Evolutionary conservation across 2,888 invertebrate species (phyloP).

Genomic region (Onchidella celtica): DNA sequence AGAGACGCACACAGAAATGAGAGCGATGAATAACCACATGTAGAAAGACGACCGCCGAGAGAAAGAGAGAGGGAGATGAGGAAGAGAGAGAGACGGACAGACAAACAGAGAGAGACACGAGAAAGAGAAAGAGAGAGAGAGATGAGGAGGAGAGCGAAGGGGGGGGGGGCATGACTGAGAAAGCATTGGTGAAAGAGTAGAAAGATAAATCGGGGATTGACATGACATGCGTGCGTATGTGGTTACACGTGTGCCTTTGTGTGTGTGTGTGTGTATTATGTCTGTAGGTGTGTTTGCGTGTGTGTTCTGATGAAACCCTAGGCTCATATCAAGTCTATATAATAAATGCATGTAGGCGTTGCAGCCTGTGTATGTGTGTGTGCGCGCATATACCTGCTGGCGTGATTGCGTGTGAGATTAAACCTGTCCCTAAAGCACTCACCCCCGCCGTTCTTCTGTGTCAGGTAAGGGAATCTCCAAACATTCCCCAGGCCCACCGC

Average conservation of each 20-base stretch:
- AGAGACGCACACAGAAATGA: neutral
- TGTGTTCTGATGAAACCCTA: too few species aligned
- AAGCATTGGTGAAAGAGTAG: neutral
- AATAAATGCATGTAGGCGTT: neutral
- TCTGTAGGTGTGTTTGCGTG: neutral
- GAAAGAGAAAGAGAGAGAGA: too few species aligned
- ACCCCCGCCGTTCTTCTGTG: constrained; percentile 75
- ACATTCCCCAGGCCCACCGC: constrained; percentile 74
- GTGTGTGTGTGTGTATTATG: neutral
- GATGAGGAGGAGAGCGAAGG: too few species aligned
- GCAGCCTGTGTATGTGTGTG: neutral
- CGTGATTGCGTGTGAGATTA: neutral
- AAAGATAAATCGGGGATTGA: neutral
- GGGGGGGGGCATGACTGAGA: neutral
- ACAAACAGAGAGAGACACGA: too few species aligned
- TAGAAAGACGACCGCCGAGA: neutral
- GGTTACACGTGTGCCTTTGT: neutral
- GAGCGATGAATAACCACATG: neutral
- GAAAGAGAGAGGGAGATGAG: neutral
- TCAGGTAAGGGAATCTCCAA: constrained; percentile 73
- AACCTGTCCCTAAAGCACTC: too few species aligned
- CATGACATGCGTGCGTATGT: neutral
- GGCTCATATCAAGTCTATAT: too few species aligned
- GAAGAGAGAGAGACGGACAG: too few species aligned
- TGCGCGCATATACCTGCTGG: neutral